These are phyloP conservation scores for Pristionchus mayeri DNA, from an alignment of 2,888 invertebrate genomes.

Conservation along the genomic window DNA sequence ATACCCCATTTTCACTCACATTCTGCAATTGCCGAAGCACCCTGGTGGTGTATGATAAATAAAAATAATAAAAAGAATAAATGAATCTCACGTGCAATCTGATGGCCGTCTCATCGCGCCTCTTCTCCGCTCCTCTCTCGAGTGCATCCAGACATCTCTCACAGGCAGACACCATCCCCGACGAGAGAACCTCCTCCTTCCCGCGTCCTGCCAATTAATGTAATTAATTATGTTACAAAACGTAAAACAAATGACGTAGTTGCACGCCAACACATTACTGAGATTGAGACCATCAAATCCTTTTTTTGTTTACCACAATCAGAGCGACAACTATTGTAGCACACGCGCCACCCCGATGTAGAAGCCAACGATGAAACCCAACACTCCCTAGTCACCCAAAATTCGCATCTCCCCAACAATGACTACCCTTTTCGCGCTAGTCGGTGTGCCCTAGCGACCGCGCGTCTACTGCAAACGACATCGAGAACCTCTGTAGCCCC, in stretches of 20 bases:
- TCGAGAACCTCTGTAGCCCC: neutral
- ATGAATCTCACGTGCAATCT: constrained; percentile 49
- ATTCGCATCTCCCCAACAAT: neutral
- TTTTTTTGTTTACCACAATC: too few relatives aligned
- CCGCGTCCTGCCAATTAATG: constrained; percentile 70
- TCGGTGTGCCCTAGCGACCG: neutral
- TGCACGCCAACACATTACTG: neutral
- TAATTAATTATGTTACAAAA: too few relatives aligned
- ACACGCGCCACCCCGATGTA: too few relatives aligned
- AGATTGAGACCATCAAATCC: neutral
- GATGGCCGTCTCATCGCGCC: constrained; percentile 13
- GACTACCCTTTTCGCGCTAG: neutral
- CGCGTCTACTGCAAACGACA: neutral
- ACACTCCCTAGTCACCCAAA: neutral
- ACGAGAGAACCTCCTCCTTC: constrained; percentile 63
- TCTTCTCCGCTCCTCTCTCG: constrained; percentile 32
- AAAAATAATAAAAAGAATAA: too few relatives aligned
- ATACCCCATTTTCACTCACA: too few relatives aligned
- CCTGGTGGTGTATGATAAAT: too few relatives aligned
- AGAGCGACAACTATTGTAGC: too few relatives aligned
- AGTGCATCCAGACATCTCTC: constrained; percentile 58
- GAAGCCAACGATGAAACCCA: neutral
- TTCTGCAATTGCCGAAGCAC: too few relatives aligned
- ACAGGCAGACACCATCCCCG: constrained; percentile 65
- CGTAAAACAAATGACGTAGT: too few relatives aligned